These are phyloP conservation scores for rabbit (Oryctolagus cuniculus) DNA, from an alignment of 2,113 vertebrate genomes.

Conservation along the genomic window mOryCun1.1 NC_091432.1:183993001-183993500, in stretches of 20 bases:
- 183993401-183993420: slow-evolving; percentile 61
- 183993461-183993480: background rate
- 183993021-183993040: background rate
- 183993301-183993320: slow-evolving; percentile 21
- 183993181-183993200: background rate
- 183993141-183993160: slow-evolving; percentile 9
- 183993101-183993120: background rate
- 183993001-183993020: background rate
- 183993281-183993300: slow-evolving; percentile 62
- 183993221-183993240: background rate
- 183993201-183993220: slow-evolving; percentile 61
- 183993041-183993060: background rate
- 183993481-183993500: no score
- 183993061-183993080: slow-evolving; percentile 13
- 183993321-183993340: slow-evolving; percentile 1
- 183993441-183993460: slow-evolving; percentile 2
- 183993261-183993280: slow-evolving; percentile 26
- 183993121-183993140: background rate
- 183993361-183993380: background rate
- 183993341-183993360: slow-evolving; percentile 27
- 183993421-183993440: slow-evolving; percentile 9
- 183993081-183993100: background rate
- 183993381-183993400: slow-evolving; percentile 26
- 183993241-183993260: slow-evolving; percentile 28
- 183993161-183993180: slow-evolving; percentile 49